Base-by-base conservation (phyloP, 2,888 invertebrate genomes). In the Eubasilissa splendida region DNA sequence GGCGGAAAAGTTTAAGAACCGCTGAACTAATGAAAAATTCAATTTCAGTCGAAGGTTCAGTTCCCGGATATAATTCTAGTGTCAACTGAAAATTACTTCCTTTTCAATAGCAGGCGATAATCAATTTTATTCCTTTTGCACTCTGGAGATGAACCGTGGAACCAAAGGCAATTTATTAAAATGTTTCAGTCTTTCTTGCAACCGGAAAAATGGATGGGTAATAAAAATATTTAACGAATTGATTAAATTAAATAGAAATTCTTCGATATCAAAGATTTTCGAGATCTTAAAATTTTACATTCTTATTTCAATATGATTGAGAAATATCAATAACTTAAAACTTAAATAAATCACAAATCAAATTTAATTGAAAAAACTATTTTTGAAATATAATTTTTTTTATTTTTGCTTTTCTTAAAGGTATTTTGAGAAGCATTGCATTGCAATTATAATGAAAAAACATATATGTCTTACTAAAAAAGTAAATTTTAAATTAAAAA, bases 1-100 rank as follows among this genome's bases (percentile, higher is more conserved):
- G 42, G 42, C 42, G 42, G 42, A n/a, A 58, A 58, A n/a, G 58
- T 58, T 58, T n/a, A 12, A 68, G 63, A 12, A 68, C 14, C 50
- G 42, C 50, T 68, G 71, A 73, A 73, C 70, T 70, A 77, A 77
- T 77, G 77, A 77, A 77, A 77, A 77, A 70, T 77, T 77, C 77
- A 71, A 77, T 77, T 71, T 71, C 52, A 33, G 52, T 70, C 60
- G 70, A 77, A 77, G 54, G 59, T 71, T 77, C 53, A 22, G 22
- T 59, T 53, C 70, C 59, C 77, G 77, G 77, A 77, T 59, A 77
- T 77, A 77, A 77, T 77, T 77, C 70, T 65, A 60, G 77, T 77
- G 77, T 71, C 77, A 71, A 77, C 60, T 77, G 77, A 70, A 77
- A 77, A 58, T 52, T 63, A 59, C 70, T 77, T 77, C 70, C 77